Percentiles rank a stretch among this genome's conserved stretches.
These are phyloP conservation scores for Leiothrix lutea DNA, from an alignment of 2,113 vertebrate genomes.

Conservation along the genomic window DNA sequence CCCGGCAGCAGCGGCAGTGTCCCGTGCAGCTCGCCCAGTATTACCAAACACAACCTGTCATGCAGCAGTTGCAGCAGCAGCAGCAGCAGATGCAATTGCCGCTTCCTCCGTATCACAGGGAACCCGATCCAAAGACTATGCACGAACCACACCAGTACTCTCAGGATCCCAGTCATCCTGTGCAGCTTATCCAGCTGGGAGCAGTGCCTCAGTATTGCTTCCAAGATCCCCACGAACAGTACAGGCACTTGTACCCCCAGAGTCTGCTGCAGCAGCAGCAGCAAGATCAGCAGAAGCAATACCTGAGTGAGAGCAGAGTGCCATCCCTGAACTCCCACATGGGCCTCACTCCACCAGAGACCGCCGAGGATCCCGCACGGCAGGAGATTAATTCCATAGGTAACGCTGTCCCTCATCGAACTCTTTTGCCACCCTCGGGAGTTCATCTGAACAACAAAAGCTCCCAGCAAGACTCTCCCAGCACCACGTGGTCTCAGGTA, in stretches of 20 bases:
- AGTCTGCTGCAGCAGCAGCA: slow-evolving; percentile 69
- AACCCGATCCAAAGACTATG: slow-evolving; percentile 66
- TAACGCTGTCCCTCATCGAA: slow-evolving; percentile 59
- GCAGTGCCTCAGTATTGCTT: slow-evolving; percentile 80
- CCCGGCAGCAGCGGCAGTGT: slow-evolving; percentile 70
- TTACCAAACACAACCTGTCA: slow-evolving; percentile 75
- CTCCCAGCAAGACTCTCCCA: slow-evolving; percentile 72
- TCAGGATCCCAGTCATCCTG: slow-evolving; percentile 73
- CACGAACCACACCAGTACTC: slow-evolving; percentile 72
- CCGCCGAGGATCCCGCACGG: slow-evolving; percentile 17
- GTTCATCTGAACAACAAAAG: slow-evolving; percentile 73
- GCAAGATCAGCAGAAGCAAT: slow-evolving; percentile 73
- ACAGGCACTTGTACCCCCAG: slow-evolving; percentile 74
- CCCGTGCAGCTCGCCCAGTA: slow-evolving; percentile 77
- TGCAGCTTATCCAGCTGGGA: slow-evolving; percentile 80
- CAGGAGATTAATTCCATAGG: slow-evolving; percentile 63
- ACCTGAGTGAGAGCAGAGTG: slow-evolving; percentile 57
- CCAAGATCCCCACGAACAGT: slow-evolving; percentile 76
- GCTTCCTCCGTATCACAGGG: slow-evolving; percentile 73
- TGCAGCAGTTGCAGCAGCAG: slow-evolving; percentile 75
- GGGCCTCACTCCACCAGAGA: slow-evolving; percentile 67
- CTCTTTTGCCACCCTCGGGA: slow-evolving; percentile 58
- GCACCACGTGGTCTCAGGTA: slow-evolving; percentile 76
- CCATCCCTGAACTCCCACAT: slow-evolving; percentile 62
- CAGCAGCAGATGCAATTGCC: slow-evolving; percentile 74